phyloP scores from a whole-genome alignment of 1,140 invertebrate genomes.

The Chymomyza costata region DNA sequence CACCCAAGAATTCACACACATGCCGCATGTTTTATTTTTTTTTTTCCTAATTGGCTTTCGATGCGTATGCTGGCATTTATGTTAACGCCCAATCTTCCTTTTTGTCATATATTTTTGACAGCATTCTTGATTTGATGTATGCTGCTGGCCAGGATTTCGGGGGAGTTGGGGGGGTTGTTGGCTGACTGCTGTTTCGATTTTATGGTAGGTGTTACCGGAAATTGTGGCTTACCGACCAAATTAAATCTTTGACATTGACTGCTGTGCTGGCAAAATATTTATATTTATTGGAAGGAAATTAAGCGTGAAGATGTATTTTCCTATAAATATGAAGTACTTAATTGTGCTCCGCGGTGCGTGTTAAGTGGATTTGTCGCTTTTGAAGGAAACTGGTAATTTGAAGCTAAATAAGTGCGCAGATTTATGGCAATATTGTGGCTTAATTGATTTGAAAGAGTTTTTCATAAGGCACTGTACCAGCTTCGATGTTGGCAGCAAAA shows the following conservation, averaged over 20 bases:
- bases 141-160: slow-evolving; percentile 12
- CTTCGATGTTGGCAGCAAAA: too few relatives aligned
- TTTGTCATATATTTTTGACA: slow-evolving; percentile 68
- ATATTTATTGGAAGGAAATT: slow-evolving; percentile 56
- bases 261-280: slow-evolving; percentile 34
- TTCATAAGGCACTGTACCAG: too few relatives aligned
- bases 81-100: slow-evolving; percentile 7
- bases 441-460: too few relatives aligned
- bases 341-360: slow-evolving; percentile 14
- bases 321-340: background rate
- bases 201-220: slow-evolving; percentile 57
- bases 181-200: slow-evolving; percentile 9
- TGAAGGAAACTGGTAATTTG: background rate
- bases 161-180: slow-evolving; percentile 25
- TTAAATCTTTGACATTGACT: slow-evolving; percentile 53
- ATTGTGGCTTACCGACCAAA: slow-evolving; percentile 59
- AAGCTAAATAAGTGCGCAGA: too few relatives aligned
- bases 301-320: slow-evolving; percentile 43
- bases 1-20: slow-evolving; percentile 40
- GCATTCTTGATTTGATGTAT: slow-evolving; percentile 62
- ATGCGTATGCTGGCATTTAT: slow-evolving; percentile 57
- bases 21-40: slow-evolving; percentile 60
- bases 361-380: slow-evolving; percentile 46
- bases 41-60: slow-evolving; percentile 62
- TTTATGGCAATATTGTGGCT: too few relatives aligned